phyloP scores from a whole-genome alignment of 2,888 invertebrate species.

The Diaphora mendica region DNA sequence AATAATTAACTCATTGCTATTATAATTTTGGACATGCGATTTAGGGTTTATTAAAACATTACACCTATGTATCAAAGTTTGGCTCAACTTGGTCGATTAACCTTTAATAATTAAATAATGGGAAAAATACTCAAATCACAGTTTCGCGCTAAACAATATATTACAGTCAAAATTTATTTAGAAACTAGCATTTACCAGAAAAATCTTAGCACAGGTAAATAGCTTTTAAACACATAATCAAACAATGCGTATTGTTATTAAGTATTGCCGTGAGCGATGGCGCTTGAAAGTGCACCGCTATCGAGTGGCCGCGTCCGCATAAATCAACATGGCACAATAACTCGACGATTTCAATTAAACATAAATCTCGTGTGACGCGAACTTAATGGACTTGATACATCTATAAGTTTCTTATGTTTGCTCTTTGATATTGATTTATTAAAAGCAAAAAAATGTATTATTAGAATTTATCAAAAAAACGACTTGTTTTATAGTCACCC shows the following conservation, averaged over 20 bases:
- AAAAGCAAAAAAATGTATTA: constrained; percentile 15
- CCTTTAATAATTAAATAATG: not conserved
- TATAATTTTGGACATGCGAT: not conserved
- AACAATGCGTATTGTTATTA: constrained; percentile 71
- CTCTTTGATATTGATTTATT: constrained; percentile 20
- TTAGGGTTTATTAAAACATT: not conserved
- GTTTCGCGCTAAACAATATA: not conserved
- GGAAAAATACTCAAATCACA: not conserved
- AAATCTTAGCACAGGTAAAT: constrained; percentile 32
- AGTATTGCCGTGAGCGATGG: constrained; percentile 65
- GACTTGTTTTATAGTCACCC: constrained; percentile 30
- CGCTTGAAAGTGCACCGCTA: constrained; percentile 55
- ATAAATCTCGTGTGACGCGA: constrained; percentile 79
- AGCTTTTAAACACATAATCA: constrained; percentile 56
- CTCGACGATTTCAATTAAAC: constrained; percentile 83
- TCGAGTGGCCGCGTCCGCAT: constrained; percentile 57
- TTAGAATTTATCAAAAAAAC: not conserved
- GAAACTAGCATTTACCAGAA: constrained; percentile 39
- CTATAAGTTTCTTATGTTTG: constrained; percentile 56
- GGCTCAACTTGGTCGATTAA: not conserved
- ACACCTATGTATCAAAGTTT: not conserved
- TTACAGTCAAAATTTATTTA: constrained; percentile 2
- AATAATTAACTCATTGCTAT: constrained; percentile 36
- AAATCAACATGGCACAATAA: constrained; percentile 81
- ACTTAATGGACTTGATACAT: constrained; percentile 76